A percentile compares a stretch with the other conserved stretches of the same genome.
Evolutionary conservation across 2,888 invertebrate genomes (phyloP).

Genomic region (Scaptomyza flava): DNA sequence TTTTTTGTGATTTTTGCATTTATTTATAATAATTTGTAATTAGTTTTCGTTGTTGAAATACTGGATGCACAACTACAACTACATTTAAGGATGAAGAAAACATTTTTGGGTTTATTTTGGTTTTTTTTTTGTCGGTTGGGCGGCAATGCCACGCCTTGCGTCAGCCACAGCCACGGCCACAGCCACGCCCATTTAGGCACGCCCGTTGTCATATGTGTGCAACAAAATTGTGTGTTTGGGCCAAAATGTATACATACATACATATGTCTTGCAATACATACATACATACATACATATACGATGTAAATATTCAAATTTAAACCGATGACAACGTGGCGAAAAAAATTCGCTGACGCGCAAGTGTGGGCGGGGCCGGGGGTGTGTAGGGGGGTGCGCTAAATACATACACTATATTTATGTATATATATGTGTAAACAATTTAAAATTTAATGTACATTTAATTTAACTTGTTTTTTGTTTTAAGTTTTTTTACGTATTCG

Average conservation of each 20-base stretch:
- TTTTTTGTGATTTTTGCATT: constrained; percentile 5
- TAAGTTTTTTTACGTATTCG: constrained; percentile 66
- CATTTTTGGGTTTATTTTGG: constrained; percentile 18
- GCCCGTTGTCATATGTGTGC: constrained; percentile 71
- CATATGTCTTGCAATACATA: too few species aligned
- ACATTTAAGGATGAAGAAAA: constrained; percentile 59
- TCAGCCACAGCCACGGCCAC: not conserved
- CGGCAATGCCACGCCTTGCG: too few species aligned
- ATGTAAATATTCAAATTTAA: constrained; percentile 70
- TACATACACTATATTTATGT: constrained; percentile 16
- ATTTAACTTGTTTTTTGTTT: constrained; percentile 48
- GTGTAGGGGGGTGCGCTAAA: not conserved
- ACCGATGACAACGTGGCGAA: constrained; percentile 64
- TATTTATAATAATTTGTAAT: constrained; percentile 63
- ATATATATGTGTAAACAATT: constrained; percentile 69
- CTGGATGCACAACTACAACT: constrained; percentile 62
- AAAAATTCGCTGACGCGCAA: constrained; percentile 27
- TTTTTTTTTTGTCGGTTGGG: too few species aligned
- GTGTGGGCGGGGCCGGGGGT: constrained; percentile 23
- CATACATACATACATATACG: constrained; percentile 13
- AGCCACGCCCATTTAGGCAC: constrained; percentile 47
- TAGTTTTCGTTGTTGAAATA: constrained; percentile 72
- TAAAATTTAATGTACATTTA: constrained; percentile 78
- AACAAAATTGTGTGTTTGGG: constrained; percentile 64
- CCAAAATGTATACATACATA: constrained; percentile 51